A percentile compares a stretch with the other conserved stretches of the same genome.
Conservation (phyloP, 2,797 vertebrate species). For the Linurgus olivaceus region DNA sequence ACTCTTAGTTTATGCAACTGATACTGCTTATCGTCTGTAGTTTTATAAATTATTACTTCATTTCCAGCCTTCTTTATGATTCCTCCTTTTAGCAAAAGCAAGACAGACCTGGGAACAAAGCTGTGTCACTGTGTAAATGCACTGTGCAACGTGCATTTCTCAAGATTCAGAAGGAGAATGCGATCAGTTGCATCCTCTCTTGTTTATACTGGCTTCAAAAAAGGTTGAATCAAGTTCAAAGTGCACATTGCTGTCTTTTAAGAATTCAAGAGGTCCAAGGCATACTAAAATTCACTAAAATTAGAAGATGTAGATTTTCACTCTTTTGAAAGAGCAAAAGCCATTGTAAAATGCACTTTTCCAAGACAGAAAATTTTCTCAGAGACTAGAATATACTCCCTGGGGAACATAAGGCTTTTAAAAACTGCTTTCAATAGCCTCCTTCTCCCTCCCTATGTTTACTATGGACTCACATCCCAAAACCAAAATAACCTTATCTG, state of each 20-base stretch:
- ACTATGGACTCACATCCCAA: background rate
- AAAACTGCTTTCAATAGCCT: background rate
- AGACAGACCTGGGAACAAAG: background rate
- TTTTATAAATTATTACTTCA: background rate
- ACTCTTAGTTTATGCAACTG: background rate
- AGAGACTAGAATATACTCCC: background rate
- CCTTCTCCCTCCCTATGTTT: background rate
- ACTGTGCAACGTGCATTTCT: fast-evolving
- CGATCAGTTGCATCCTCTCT: background rate
- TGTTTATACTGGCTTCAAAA: background rate
- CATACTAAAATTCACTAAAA: background rate
- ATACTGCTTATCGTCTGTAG: background rate
- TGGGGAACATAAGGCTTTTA: background rate
- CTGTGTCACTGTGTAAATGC: background rate
- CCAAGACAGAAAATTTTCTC: background rate
- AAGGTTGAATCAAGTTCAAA: background rate
- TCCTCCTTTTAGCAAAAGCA: background rate
- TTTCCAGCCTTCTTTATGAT: background rate
- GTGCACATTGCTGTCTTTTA: background rate
- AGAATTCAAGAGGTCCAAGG: background rate
- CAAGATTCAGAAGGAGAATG: background rate
- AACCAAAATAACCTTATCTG: background rate
- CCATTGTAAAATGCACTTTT: background rate
- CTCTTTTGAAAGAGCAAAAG: background rate
- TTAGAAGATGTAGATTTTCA: background rate